phyloP scores from a whole-genome alignment of 2,113 vertebrate genomes.

The Gadus macrocephalus region DNA sequence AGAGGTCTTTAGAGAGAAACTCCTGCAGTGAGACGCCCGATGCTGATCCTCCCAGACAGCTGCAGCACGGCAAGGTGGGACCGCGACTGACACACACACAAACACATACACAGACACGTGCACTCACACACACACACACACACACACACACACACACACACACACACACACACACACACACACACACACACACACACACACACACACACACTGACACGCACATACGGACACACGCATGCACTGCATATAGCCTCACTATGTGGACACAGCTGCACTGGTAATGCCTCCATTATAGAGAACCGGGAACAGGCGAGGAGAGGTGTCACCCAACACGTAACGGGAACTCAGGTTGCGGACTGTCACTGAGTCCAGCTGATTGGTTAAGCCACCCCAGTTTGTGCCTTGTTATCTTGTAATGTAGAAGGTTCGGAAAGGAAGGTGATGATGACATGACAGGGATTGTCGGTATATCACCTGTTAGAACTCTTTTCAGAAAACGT shows the following conservation, averaged over 20 bases:
- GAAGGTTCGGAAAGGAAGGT: too few relatives aligned
- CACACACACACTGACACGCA: not conserved
- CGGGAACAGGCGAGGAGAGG: not conserved
- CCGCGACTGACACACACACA: slow-evolving; percentile 24
- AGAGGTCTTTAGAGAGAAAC: slow-evolving; percentile 49
- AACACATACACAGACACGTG: not conserved
- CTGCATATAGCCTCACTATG: not conserved
- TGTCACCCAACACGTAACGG: not conserved
- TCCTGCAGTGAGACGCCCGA: slow-evolving; percentile 54
- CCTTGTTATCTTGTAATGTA: too few relatives aligned
- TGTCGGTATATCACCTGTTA: too few relatives aligned
- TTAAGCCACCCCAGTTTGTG: too few relatives aligned
- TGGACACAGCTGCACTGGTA: not conserved
- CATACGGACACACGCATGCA: not conserved
- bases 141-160: too few relatives aligned
- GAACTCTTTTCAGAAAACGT: too few relatives aligned
- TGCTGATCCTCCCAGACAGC: slow-evolving; percentile 61
- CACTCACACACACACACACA: not conserved
- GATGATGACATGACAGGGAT: too few relatives aligned
- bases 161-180: too few relatives aligned
- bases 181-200: slow-evolving; percentile 5
- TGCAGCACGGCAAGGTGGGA: slow-evolving; percentile 53
- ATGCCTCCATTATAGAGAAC: not conserved
- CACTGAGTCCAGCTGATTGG: too few relatives aligned
- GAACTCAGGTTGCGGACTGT: too few relatives aligned